Evolutionary conservation across 2,797 vertebrate species (phyloP).

Genomic region (Ficedula albicollis): DNA sequence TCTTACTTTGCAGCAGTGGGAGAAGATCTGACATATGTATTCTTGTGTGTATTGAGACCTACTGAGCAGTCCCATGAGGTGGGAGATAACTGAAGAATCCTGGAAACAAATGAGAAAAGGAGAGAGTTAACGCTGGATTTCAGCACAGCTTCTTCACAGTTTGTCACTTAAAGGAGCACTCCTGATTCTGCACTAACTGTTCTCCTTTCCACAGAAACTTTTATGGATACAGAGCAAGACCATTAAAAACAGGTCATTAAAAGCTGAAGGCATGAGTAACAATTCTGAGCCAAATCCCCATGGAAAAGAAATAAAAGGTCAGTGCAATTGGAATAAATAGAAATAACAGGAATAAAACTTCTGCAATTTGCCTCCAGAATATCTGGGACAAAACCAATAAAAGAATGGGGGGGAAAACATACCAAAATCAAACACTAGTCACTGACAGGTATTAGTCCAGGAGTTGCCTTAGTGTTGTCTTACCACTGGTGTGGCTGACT

Average conservation of each 20-base stretch:
- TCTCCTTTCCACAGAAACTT: neutral
- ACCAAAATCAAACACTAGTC: neutral
- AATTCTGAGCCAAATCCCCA: neutral
- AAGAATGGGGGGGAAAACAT: neutral
- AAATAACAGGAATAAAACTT: neutral
- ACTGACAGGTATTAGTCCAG: neutral
- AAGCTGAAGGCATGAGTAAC: fast-evolving
- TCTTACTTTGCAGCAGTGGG: slow-evolving; percentile 98
- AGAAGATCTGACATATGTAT: slow-evolving; percentile 99
- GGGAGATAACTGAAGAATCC: slow-evolving; percentile 96
- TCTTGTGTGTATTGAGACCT: slow-evolving; percentile 94
- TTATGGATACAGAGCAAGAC: neutral
- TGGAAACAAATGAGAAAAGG: slow-evolving; percentile 62
- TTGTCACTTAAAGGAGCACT: neutral
- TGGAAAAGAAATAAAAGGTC: neutral
- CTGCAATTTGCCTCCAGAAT: neutral
- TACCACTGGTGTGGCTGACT: neutral
- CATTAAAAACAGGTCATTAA: neutral
- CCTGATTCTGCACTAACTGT: neutral
- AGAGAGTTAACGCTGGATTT: slow-evolving; percentile 32
- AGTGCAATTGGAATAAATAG: neutral
- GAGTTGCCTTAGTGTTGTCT: neutral
- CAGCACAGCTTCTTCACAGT: neutral
- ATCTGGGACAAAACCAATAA: neutral
- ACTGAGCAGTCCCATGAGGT: slow-evolving; percentile 95